Evolutionary conservation across 2,888 invertebrate genomes (phyloP).

Genomic region (Oasisia sp.): DNA sequence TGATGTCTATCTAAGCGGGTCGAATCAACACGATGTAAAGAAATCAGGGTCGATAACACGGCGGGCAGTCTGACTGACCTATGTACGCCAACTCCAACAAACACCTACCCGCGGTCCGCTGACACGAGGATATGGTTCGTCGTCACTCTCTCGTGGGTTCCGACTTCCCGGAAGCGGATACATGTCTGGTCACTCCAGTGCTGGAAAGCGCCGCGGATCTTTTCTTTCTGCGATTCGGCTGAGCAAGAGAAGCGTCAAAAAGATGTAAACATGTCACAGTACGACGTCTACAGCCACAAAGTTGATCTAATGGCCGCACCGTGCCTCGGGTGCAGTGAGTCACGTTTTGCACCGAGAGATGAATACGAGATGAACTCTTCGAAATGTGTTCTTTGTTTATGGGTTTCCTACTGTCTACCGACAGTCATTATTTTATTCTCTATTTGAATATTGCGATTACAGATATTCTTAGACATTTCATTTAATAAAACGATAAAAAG

Average conservation of each 20-base stretch:
- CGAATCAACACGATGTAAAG: neutral
- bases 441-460: no score
- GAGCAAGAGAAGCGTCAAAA: neutral
- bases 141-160: neutral
- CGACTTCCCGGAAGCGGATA: constrained; percentile 22
- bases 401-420: no score
- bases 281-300: neutral
- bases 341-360: neutral
- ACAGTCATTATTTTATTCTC: no score
- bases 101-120: neutral
- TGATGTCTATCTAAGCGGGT: neutral
- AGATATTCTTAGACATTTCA: no score
- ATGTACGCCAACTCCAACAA: neutral
- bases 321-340: neutral
- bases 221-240: neutral
- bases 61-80: neutral
- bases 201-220: constrained; percentile 21
- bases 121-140: constrained; percentile 22
- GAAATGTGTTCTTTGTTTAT: no score
- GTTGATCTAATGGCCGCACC: neutral
- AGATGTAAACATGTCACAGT: neutral
- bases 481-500: no score
- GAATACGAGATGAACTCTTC: neutral
- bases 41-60: neutral
- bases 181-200: constrained; percentile 22